Base-by-base conservation (phyloP, 2,888 invertebrate species). In the Balanococcus diminutus region DNA sequence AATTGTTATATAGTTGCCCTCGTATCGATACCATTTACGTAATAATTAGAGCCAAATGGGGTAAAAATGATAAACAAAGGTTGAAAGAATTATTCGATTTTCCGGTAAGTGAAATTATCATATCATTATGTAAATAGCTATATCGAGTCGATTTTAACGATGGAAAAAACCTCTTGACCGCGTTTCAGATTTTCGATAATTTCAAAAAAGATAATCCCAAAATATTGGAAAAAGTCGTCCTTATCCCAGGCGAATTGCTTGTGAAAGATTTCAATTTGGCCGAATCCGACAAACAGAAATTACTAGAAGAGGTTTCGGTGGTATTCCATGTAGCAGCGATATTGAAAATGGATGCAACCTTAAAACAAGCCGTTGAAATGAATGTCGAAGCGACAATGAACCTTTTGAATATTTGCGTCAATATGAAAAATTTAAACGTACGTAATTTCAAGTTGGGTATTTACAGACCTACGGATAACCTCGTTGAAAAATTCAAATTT, bases 301-400 rank as follows among this genome's bases (percentile, higher is more conserved):
- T 75, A 32, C 75, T 32, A 75, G 81, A 81, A 2, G 85, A 86
- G 46, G 86, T 87, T 2, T 90, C 91, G 82, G 90, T 94, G 86
- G 92, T 95, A 16, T 94, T 98, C 90, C 97, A 98, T 89, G 94
- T 95, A 9, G 98, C 98, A 0, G 98, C 98, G 0, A 97, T 97
- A 0, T 95, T 98, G 5, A 93, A 94, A 88, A 97, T 97, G 88
- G 95, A 96, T 89, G 96, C 96, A 89, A 93, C 94, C 61, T 91
- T 97, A 0, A 92, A 94, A 89, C 90, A 93, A 3, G 95, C 96
- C 0, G 92, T 96, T 32, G 92, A 92, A 61, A 95, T 95, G 89
- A 96, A 96, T 89, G 94, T 96, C 1, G 91, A 92, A 32, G 96
- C 94, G 0, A 94, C 95, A 0, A 92, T 93, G 87, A 93, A 94